phyloP scores from a whole-genome alignment of 2,888 invertebrate species.

The Dasypogon diadema region DNA sequence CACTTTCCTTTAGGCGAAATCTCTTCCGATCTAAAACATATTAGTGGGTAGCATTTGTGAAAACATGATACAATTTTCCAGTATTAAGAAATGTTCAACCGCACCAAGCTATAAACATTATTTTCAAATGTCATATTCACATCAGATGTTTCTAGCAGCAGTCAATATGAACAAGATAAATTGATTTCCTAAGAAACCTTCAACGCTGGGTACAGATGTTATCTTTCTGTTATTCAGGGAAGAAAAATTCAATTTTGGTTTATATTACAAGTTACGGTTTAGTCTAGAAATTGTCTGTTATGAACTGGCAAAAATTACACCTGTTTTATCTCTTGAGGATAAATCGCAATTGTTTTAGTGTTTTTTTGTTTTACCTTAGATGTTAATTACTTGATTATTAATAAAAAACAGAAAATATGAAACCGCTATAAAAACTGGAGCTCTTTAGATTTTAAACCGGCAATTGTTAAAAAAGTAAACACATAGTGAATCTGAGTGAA shows the following conservation, averaged over 20 bases:
- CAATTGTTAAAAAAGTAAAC: no score
- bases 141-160: neutral
- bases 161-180: conserved; percentile 9
- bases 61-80: neutral
- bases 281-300: neutral
- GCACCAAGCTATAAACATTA: neutral
- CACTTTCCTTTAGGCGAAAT: neutral
- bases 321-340: no score
- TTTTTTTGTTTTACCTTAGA: no score
- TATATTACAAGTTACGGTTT: neutral
- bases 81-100: neutral
- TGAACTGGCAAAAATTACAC: no score
- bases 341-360: no score
- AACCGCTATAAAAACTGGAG: no score
- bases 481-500: no score
- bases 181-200: neutral
- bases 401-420: no score
- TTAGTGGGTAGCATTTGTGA: neutral
- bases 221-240: neutral
- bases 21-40: neutral
- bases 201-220: neutral
- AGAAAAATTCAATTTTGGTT: no score
- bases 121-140: neutral
- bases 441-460: no score
- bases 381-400: no score